Percentiles rank a stretch among this genome's conserved stretches.
These are phyloP conservation scores for Venustoraphidia nigricollis DNA, from an alignment of 2,888 invertebrate species.

Conservation along the genomic window DNA sequence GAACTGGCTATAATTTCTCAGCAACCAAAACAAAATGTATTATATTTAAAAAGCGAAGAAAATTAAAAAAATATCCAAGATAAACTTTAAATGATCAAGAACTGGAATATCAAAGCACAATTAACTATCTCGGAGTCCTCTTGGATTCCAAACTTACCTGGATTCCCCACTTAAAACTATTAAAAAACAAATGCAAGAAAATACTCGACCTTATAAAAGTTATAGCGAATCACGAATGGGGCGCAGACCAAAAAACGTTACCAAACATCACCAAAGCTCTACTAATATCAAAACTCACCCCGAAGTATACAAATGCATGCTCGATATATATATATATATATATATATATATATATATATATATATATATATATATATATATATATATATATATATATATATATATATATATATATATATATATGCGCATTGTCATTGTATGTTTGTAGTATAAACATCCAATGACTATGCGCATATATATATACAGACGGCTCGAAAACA, in stretches of 20 bases:
- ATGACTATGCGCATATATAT: too few relatives aligned
- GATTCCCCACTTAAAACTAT: slow-evolving; percentile 1
- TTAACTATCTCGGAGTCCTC: slow-evolving; percentile 1
- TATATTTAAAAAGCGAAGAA: slow-evolving; percentile 2
- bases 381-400: too few relatives aligned
- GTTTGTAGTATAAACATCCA: too few relatives aligned
- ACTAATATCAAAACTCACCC: too few relatives aligned
- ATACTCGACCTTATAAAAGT: slow-evolving; percentile 2
- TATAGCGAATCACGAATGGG: slow-evolving; percentile 1
- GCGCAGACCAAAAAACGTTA: neutral
- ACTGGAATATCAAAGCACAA: neutral
- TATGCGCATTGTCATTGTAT: too few relatives aligned
- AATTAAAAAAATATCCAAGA: neutral
- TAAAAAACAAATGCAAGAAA: slow-evolving; percentile 3
- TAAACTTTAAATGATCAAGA: neutral
- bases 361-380: too few relatives aligned
- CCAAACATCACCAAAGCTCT: neutral
- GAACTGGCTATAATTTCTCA: slow-evolving; percentile 9
- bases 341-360: too few relatives aligned
- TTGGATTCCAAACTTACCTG: slow-evolving; percentile 3
- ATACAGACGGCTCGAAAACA: too few relatives aligned
- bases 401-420: too few relatives aligned
- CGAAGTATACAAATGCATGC: too few relatives aligned
- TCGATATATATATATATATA: too few relatives aligned
- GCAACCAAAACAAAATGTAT: slow-evolving; percentile 6